A percentile compares a stretch with the other conserved stretches of the same genome.
phyloP scores from a whole-genome alignment of 2,113 vertebrate genomes.

The Ptilorrhoa leucosticta region DNA sequence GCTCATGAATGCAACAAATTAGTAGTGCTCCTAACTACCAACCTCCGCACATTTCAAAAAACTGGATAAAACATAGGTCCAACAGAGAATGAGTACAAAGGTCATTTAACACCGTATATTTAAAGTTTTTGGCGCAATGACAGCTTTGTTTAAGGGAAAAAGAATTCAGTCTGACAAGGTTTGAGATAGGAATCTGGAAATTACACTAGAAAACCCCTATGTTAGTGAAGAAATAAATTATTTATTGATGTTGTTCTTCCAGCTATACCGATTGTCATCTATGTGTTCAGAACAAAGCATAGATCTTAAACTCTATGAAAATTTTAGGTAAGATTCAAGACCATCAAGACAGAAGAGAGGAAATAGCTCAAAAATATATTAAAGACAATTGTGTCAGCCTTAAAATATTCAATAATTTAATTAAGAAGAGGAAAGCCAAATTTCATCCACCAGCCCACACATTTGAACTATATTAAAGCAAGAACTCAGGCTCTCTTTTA shows the following conservation, averaged over 20 bases:
- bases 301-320: neutral
- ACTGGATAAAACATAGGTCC: neutral
- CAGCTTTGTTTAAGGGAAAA: neutral
- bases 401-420: constrained; percentile 19
- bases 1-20: neutral
- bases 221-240: neutral
- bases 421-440: neutral
- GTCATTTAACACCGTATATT: neutral
- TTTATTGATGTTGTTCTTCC: neutral
- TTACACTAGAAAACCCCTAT: fast-evolving
- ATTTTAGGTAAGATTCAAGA: neutral
- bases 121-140: neutral
- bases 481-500: neutral
- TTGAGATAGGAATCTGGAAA: neutral
- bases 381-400: neutral
- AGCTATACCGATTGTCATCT: neutral
- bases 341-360: neutral
- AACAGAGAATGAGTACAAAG: neutral
- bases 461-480: neutral
- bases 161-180: neutral
- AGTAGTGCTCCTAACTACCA: neutral
- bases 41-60: neutral
- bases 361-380: neutral
- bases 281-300: neutral
- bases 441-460: neutral